Evolutionary conservation across 2,888 invertebrate genomes (phyloP).

Genomic region (Melikaiella ostensackeni): DNA sequence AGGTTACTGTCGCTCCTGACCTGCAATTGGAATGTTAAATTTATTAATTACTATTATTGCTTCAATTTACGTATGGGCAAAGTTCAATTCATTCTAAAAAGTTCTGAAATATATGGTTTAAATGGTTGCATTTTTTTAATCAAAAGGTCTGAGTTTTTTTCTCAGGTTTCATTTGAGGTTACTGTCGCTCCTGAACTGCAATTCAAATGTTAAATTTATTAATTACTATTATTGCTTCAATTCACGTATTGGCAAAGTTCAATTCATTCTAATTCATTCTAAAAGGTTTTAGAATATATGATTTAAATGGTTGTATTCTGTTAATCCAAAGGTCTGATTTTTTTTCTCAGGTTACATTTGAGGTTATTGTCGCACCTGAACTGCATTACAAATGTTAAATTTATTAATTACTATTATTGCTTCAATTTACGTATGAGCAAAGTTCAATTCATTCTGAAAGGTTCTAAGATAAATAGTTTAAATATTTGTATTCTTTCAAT

Average conservation of each 20-base stretch:
- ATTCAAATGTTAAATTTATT: neutral
- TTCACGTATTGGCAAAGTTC: neutral
- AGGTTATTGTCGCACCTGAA: neutral
- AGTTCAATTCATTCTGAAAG: too few species aligned
- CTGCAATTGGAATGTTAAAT: neutral
- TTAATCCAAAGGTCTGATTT: too few species aligned
- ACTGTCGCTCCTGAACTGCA: neutral
- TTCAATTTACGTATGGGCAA: neutral
- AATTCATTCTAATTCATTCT: too few species aligned
- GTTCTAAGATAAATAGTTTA: too few species aligned
- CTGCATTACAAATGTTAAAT: neutral
- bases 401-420: neutral
- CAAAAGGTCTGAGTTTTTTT: too few species aligned
- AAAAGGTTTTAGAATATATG: too few species aligned
- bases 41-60: neutral
- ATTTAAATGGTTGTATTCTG: too few species aligned
- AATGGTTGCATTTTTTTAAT: too few species aligned
- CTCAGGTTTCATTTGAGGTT: neutral
- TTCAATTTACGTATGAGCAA: neutral
- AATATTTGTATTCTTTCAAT: too few species aligned
- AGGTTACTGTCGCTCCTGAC: neutral
- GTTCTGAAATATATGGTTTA: too few species aligned
- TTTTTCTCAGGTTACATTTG: constrained; percentile 13
- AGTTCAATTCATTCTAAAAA: too few species aligned
- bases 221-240: too few species aligned